Evolutionary conservation across 2,113 vertebrate genomes (phyloP), one percentile per base, ranked within the genome.

Genomic region (Maccullochella peelii): DNA sequence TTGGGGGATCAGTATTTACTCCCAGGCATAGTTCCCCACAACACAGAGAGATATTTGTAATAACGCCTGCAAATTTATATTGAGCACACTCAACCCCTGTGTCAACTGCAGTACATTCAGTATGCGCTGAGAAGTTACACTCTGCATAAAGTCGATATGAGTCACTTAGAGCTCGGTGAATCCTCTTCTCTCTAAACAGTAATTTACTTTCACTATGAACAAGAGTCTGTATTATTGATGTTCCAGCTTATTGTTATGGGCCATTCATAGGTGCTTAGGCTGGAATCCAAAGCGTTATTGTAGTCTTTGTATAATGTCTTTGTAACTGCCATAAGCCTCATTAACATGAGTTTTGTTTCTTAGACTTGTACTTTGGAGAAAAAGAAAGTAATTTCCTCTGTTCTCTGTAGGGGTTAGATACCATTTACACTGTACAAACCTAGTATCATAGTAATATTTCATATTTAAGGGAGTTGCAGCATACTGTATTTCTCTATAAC

Each of bases 181-280:
- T 80, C 69, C 72, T 79, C 47, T 77, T 42, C 30, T 77, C 80
- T 73, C 38, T 70, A 57, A 83, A 73, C 87, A 86, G 42, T 85
- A 47, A 83, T 88, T 87, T 59, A 75, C 82, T 67, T 50, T 88
- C 75, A 63, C 74, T 72, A 25, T 74, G 71, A 78, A 77, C 71
- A 54, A 65, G 33, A 83, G 38, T 44, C 11, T 73, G 33, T 73
- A 10, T 79, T 90, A 86, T 76, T 83, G 78, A 86, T 69, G 79
- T 47, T 33, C 66, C 80, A 73, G 55, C 67, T 57, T 79, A 83
- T 88, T 83, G 88, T 83, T 77, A 83, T 77, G 74, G 73, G 73
- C 67, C 40, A 15, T 69, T 75, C 62, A 67, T 82, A 52, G 54
- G 25, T 65, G 58, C 76, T 76, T 61, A 11, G 74, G 78, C 80